Evolutionary conservation across 2,797 vertebrate species (phyloP).

Genomic region (Varecia variegata): DNA sequence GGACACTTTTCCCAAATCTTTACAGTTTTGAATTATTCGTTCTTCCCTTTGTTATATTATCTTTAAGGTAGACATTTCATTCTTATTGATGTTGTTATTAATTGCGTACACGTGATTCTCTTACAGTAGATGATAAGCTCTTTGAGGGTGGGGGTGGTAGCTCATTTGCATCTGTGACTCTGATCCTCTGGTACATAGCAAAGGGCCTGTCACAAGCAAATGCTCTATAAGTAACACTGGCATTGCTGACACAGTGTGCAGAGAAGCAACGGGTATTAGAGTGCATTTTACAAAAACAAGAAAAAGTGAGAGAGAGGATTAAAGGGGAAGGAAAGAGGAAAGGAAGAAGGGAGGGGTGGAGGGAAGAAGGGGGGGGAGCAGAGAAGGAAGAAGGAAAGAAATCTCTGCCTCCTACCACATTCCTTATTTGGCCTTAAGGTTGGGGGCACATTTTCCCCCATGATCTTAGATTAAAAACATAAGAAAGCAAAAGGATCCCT

Average conservation of each 20-base stretch:
- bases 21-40: neutral
- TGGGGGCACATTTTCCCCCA: neutral
- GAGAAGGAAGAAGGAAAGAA: neutral
- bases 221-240: neutral
- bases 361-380: neutral
- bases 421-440: neutral
- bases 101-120: neutral
- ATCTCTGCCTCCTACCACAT: neutral
- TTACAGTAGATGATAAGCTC: neutral
- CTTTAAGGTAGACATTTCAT: neutral
- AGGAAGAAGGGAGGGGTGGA: neutral
- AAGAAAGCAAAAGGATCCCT: constrained; percentile 10
- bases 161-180: neutral
- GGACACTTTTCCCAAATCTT: neutral
- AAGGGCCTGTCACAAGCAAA: neutral
- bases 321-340: neutral
- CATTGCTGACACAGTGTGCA: neutral
- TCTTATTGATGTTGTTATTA: neutral
- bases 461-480: neutral
- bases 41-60: neutral
- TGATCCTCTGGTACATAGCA: neutral
- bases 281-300: neutral
- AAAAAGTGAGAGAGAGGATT: neutral
- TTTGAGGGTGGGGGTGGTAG: neutral
- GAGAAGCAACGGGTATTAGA: neutral